Base-by-base conservation (phyloP, 1,140 invertebrate species). In the Thrips palmi region DNA sequence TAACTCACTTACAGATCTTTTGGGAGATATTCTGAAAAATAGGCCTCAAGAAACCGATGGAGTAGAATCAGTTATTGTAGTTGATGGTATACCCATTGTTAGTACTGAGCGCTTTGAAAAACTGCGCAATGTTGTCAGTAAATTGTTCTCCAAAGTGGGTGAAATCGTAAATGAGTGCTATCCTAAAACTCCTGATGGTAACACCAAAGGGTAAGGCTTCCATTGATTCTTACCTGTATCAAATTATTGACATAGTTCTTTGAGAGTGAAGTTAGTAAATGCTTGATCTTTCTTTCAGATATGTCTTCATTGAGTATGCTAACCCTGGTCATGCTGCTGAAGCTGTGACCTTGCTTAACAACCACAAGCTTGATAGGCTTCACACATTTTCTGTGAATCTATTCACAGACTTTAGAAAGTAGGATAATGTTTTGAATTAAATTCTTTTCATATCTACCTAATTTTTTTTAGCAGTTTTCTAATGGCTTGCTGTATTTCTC, bases 371-470 rank as follows among this genome's bases (percentile, higher is more conserved):
- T 47, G 94, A 99, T 60, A 97, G 97, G 53, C 70, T 77, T 33
- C 92, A 97, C 51, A 93, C 85, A 8, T 93, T 99, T 58, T 68
- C 79, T 52, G 85, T 97, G 1, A 97, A 97, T 60, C 63, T 93
- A 6, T 93, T 98, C 51, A 88, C 85, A 2, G 92, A 98, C 57
- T 94, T 97, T 62, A 81, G 89, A 42, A 93, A 89, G 69, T 82
- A 62, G 67, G 68, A 62, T 47, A 6, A 21, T 32, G 33, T 22
- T 27, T 29, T 40, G 0, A 12, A 23, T 24, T 28, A 19, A 39
- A 28, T 39, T n/a, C 33, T 33, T 35, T 22, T 7, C 22, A 10
- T 19, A 23, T 36, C n/a, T 33, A 10, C 5, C 12, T 33, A n/a
- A n/a, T n/a, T n/a, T n/a, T n/a, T n/a, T n/a, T n/a, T n/a, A n/a